Evolutionary conservation across 2,888 invertebrate genomes (phyloP), one percentile per base, ranked within the genome.

Genomic region (Pterobdella sp.): DNA sequence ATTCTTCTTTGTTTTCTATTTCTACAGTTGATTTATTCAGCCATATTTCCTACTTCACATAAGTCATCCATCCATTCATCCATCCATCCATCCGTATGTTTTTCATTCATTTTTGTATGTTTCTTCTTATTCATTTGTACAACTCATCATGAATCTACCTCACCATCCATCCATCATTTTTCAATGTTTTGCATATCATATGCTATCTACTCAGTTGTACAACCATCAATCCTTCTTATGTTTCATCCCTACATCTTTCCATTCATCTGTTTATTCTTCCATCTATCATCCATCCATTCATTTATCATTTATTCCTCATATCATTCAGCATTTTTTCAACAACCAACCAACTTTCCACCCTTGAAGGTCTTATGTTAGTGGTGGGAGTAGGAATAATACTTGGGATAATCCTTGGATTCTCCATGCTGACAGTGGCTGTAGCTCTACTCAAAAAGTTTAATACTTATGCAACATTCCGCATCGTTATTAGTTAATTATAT

Each of bases 361-460:
- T 67, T 36, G 14, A 60, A 74, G 74, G 74, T 3, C 60, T 74
- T 31, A 56, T 74, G 37, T 34, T 72, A 35, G 72, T 74, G 0
- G 67, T 74, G 42, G 74, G 68, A n/a, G 65, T 72, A 18, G 74
- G 74, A 0, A 64, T 74, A 14, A 72, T 72, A 22, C 64, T 74
- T 56, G 74, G 74, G 4, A 67, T 74, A 35, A 31, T 74, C 0
- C 63, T 74, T 34, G 74, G 74, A 14, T 74, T 74, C 36, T 49
- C 72, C 49, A 74, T 74, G 74, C 68, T 74, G 49, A 52, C 72
- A 36, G 35, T 74, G 26, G 74, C 74, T 26, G 71, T 74, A 32
- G 64, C 67, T 35, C 32, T 72, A 31, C 66, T 74, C 36, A 74
- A 66, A 64, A 72, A 72, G 74, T 74, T 36, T 10, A 67, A 32